These are phyloP conservation scores for Potamilus streckersoni DNA, from an alignment of 1,140 invertebrate species.

Conservation along the genomic window DNA sequence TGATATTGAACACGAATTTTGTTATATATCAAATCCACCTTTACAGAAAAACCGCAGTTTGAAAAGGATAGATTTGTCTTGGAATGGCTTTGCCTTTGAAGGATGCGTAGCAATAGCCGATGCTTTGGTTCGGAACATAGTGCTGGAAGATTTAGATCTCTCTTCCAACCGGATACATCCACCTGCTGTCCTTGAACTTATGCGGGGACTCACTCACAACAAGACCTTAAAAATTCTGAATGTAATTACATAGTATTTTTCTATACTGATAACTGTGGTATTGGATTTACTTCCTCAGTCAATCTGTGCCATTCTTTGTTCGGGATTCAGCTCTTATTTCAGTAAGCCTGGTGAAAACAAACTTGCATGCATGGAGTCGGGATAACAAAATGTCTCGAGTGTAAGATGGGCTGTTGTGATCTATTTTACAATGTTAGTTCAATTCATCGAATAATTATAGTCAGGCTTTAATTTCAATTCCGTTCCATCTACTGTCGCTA, in stretches of 20 bases:
- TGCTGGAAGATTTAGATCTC: slow-evolving; percentile 40
- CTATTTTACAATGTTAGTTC: background rate
- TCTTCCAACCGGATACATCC: slow-evolving; percentile 45
- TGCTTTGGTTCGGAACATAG: slow-evolving; percentile 35
- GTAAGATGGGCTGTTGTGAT: too few relatives aligned
- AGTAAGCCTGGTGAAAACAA: too few relatives aligned
- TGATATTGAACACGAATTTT: too few relatives aligned
- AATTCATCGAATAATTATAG: background rate
- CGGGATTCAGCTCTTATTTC: too few relatives aligned
- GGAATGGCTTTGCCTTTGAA: slow-evolving; percentile 51
- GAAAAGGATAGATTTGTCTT: slow-evolving; percentile 38
- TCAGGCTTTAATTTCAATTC: background rate
- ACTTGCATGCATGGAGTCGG: too few relatives aligned
- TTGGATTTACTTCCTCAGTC: too few relatives aligned
- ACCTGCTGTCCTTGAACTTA: slow-evolving; percentile 32
- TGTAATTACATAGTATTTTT: slow-evolving; percentile 9
- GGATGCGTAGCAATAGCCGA: slow-evolving; percentile 43
- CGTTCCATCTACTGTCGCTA: background rate
- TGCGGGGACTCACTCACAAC: slow-evolving; percentile 44
- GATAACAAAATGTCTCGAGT: background rate
- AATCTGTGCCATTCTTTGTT: too few relatives aligned
- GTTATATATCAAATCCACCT: too few relatives aligned
- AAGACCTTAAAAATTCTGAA: slow-evolving; percentile 37
- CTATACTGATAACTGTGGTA: background rate
- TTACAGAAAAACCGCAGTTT: slow-evolving; percentile 37